Evolutionary conservation across 2,888 invertebrate species (phyloP).

Genomic region (Teleiodes luculella): DNA sequence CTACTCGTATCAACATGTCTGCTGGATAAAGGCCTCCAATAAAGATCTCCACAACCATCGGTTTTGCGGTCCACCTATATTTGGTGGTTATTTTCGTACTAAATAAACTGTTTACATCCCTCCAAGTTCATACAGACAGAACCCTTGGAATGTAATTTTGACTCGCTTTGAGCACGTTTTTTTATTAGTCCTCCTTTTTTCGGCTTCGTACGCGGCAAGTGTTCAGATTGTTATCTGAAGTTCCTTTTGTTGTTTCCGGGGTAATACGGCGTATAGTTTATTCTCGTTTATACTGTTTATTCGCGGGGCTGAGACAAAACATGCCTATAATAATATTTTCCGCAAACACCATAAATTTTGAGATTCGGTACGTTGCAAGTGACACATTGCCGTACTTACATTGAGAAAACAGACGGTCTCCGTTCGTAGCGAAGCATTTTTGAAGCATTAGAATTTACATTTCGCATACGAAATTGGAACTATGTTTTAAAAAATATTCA

Average conservation of each 20-base stretch:
- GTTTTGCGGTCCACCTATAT: no score
- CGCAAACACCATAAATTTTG: slow-evolving; percentile 6
- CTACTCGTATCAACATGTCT: no score
- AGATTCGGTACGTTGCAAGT: background rate
- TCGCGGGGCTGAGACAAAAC: slow-evolving; percentile 13
- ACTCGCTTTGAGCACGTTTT: no score
- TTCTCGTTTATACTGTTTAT: slow-evolving; percentile 16
- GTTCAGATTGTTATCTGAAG: slow-evolving; percentile 31
- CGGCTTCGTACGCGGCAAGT: slow-evolving; percentile 29
- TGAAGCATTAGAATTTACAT: background rate
- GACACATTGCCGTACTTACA: background rate
- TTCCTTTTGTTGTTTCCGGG: slow-evolving; percentile 15
- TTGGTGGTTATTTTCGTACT: no score
- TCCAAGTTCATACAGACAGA: no score
- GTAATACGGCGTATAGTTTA: slow-evolving; percentile 14
- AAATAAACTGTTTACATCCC: no score
- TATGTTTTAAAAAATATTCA: no score
- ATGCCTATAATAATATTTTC: slow-evolving; percentile 13
- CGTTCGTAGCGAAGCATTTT: background rate
- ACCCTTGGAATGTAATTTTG: no score
- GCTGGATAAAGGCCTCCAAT: no score
- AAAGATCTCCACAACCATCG: no score
- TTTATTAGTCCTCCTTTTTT: slow-evolving; percentile 31
- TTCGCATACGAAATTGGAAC: background rate
- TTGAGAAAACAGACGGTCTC: background rate